Base-by-base conservation (phyloP, 2,888 invertebrate species). In the Amphipoea lucens region DNA sequence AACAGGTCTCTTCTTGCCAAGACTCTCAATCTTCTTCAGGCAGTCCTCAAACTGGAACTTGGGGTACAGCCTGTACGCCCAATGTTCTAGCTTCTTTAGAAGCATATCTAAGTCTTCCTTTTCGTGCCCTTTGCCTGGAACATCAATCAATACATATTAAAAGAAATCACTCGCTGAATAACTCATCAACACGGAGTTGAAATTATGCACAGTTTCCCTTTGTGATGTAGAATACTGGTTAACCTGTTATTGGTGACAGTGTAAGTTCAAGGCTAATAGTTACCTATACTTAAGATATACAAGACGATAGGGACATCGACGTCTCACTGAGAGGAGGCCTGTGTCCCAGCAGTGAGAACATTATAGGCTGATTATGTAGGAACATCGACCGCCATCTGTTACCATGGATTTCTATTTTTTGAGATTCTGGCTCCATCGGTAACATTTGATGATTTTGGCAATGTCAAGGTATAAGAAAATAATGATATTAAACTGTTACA, bases 41-140 rank as follows among this genome's bases (percentile, higher is more conserved):
- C 98, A 98, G 93, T 99, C 99, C 91, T 98, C 98, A 95, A 99
- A 99, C 23, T 98, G 97, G 92, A 98, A 98, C 92, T 98, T 98
- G 0, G 99, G 99, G 95, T 98, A 99, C 86, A 99, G 95, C 73
- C 99, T 97, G 94, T 99, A 99, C 0, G 98, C 98, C 99, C 99
- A 99, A 92, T 99, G 99, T 90, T 99, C 99, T 76, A 99, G 93
- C 79, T 98, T 98, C 76, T 98, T 98, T 96, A 99, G 97, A 0
- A 99, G 96, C 82, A 97, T 94, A 89, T 98, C 97, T 63, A 99
- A 95, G 95, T 99, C 99, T 74, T 98, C 97, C 87, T 97, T 98
- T 95, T 99, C 99, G 92, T 98, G 97, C 0, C 98, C 98, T 94
- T 98, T 98, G 0, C 97, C 97, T 97, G 82, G 0, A 85, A 81